Base-by-base conservation (phyloP, 2,888 invertebrate species). In the Thymelicus sylvestris region DNA sequence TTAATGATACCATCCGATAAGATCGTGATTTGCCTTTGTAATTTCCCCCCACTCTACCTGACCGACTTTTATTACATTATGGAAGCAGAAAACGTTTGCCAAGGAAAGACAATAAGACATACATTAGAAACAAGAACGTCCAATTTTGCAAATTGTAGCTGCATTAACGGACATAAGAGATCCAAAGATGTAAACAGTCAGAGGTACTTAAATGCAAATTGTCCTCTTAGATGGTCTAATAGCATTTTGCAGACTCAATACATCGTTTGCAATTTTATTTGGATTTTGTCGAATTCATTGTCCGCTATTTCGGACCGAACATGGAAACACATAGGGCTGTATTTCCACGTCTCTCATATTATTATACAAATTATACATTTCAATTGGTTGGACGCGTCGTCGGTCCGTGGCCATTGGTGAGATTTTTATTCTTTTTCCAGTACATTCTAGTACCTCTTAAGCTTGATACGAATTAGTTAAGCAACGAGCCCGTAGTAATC, bases 391-490 rank as follows among this genome's bases (percentile, higher is more conserved):
- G 81, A 77, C 74, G 71, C 74, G 70, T 77, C 74, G 67, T 77
- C 77, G 78, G 78, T 75, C 73, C 72, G 69, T 77, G 79, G 79
- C 79, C 82, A 77, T 83, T 86, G 78, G 71, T 76, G 76, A 79
- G 81, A 31, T 81, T 82, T 83, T 85, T 85, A 85, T 85, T 82
- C 78, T 81, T 81, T 83, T 78, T 79, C 78, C 73, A 74, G 78
- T 76, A 79, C 79, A 81, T 81, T 83, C 78, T 75, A 84, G 81
- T 81, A 78, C 76, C 79, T 85, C 83, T 86, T 86, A 87, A 83
- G 80, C 83, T 84, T 86, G 84, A 84, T 87, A 84, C 81, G 87
- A 90, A 91, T 91, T 90, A 91, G 86, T 87, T 83, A 88, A 88
- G 84, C 88, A 86, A 82, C 83, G 85, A 89, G 84, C 84, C 80